Evolutionary conservation across 1,140 invertebrate genomes (phyloP).

Genomic region (Polyergus mexicanus): DNA sequence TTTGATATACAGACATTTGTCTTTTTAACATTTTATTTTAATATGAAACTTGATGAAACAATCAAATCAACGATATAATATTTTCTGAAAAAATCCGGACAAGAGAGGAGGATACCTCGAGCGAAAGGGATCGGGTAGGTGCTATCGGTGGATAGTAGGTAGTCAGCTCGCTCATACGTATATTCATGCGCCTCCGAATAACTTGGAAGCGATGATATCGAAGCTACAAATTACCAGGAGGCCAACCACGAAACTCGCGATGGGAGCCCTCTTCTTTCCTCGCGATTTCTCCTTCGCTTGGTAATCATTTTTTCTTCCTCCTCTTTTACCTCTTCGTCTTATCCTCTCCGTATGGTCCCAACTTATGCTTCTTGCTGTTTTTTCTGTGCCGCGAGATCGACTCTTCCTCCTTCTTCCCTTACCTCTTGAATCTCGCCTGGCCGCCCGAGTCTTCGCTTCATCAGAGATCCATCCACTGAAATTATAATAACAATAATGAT

Average conservation of each 20-base stretch:
- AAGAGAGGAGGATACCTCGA: not conserved
- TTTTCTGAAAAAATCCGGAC: slow-evolving; percentile 18
- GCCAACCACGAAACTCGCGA: slow-evolving; percentile 70
- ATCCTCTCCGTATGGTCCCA: slow-evolving; percentile 40
- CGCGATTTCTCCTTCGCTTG: slow-evolving; percentile 64
- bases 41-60: slow-evolving; percentile 18
- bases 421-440: slow-evolving; percentile 34
- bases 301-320: slow-evolving; percentile 25
- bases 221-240: slow-evolving; percentile 77
- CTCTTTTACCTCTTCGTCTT: slow-evolving; percentile 28
- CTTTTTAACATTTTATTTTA: slow-evolving; percentile 14
- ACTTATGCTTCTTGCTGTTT: slow-evolving; percentile 42
- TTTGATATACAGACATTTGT: not conserved
- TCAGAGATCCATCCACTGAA: slow-evolving; percentile 67
- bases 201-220: slow-evolving; percentile 77
- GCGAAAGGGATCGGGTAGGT: slow-evolving; percentile 61
- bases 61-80: slow-evolving; percentile 43
- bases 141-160: slow-evolving; percentile 75
- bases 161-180: slow-evolving; percentile 70
- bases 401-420: slow-evolving; percentile 2
- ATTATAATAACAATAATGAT: slow-evolving; percentile 80
- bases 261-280: slow-evolving; percentile 56
- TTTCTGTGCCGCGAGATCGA: slow-evolving; percentile 30
- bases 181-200: slow-evolving; percentile 74
- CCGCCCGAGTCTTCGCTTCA: slow-evolving; percentile 61